A percentile compares a stretch with the other conserved stretches of the same genome.
Conservation (phyloP, 2,888 invertebrate genomes). For the Tenodera sinensis region DNA sequence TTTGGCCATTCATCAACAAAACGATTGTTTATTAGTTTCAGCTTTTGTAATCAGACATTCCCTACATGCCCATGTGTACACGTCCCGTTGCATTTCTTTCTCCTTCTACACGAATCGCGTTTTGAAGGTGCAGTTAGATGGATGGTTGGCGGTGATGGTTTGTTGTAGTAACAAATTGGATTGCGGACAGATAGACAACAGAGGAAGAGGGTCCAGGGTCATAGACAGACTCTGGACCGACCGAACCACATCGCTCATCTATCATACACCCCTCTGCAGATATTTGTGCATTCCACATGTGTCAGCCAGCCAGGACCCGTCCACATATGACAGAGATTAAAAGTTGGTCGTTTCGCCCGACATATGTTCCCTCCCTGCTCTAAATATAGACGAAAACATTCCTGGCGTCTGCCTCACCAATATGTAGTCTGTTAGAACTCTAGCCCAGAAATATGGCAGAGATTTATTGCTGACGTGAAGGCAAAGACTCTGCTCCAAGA, state of each 20-base stretch:
- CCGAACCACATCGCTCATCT: slow-evolving; percentile 13
- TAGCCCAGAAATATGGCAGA: neutral
- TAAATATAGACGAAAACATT: slow-evolving; percentile 8
- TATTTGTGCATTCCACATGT: slow-evolving; percentile 24
- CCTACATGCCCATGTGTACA: neutral
- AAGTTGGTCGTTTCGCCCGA: slow-evolving; percentile 6
- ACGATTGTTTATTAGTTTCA: neutral
- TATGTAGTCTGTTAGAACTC: neutral
- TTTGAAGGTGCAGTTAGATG: slow-evolving; percentile 11
- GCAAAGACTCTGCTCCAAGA: neutral
- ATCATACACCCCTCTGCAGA: slow-evolving; percentile 8
- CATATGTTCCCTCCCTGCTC: slow-evolving; percentile 7
- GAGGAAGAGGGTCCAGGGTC: neutral
- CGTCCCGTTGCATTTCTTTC: neutral
- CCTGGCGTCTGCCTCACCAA: neutral
- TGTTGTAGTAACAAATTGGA: slow-evolving; percentile 22
- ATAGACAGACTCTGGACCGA: neutral
- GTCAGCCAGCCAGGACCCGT: slow-evolving; percentile 18
- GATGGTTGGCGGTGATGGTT: slow-evolving; percentile 8
- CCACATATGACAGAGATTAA: slow-evolving; percentile 27
- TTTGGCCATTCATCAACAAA: neutral
- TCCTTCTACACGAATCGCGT: neutral
- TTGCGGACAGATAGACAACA: slow-evolving; percentile 16
- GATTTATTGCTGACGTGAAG: neutral
- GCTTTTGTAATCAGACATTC: neutral